Evolutionary conservation across 2,113 vertebrate genomes (phyloP).

Genomic region (Hypocryptadius cinnamomeus): DNA sequence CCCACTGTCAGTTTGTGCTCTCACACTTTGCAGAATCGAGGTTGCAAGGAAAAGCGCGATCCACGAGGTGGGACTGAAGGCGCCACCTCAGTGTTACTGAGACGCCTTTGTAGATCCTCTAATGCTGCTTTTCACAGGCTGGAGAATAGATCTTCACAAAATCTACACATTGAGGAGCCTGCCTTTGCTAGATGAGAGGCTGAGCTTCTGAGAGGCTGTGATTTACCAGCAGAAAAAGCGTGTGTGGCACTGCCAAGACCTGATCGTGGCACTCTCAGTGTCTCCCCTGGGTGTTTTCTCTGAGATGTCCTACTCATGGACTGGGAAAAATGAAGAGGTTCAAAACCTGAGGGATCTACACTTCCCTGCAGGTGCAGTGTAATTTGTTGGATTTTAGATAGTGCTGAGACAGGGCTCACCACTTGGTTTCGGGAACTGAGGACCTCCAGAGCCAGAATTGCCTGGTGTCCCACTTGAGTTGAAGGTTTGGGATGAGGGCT

Average conservation of each 20-base stretch:
- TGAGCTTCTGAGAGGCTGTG: background rate
- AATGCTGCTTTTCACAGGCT: background rate
- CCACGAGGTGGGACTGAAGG: background rate
- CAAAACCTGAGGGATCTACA: background rate
- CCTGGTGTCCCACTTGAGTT: background rate
- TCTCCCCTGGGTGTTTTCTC: background rate
- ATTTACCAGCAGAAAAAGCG: background rate
- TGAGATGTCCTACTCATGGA: background rate
- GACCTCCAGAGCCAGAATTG: background rate
- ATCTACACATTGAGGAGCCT: background rate
- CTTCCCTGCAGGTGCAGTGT: background rate
- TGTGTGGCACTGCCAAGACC: background rate
- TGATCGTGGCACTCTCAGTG: background rate
- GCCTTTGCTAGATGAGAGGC: background rate
- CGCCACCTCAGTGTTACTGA: background rate
- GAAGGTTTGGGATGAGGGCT: background rate
- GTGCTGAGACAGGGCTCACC: background rate
- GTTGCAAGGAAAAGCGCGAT: background rate
- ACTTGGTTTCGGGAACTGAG: background rate
- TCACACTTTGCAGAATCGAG: background rate
- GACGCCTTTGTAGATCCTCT: background rate
- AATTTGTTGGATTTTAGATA: background rate
- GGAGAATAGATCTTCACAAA: background rate
- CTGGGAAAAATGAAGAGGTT: background rate
- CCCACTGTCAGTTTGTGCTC: background rate